Conservation (phyloP, 2,797 vertebrate genomes). For the Parauchenoglanis punctatus region DNA sequence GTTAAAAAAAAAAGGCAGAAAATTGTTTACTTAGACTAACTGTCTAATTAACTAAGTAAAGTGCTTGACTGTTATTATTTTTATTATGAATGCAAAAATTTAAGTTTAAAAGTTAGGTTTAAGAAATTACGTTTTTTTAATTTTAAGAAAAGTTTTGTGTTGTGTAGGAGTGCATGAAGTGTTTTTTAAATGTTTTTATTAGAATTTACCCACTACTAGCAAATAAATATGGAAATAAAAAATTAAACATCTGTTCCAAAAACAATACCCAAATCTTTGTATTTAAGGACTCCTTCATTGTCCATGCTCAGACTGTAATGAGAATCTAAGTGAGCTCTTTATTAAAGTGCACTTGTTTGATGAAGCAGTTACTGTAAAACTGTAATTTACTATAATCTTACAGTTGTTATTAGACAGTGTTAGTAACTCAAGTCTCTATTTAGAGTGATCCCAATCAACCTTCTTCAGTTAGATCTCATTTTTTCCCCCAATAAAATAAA, state of each 20-base stretch:
- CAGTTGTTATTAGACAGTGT: background rate
- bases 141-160: background rate
- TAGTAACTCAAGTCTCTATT: background rate
- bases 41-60: background rate
- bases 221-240: background rate
- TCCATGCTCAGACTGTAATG: background rate
- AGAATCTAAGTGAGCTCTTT: background rate
- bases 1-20: background rate
- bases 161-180: background rate
- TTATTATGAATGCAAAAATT: background rate
- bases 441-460: no score
- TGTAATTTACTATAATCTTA: background rate
- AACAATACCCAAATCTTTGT: background rate
- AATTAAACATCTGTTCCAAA: background rate
- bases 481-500: background rate
- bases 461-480: no score
- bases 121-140: background rate
- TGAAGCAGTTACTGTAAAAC: background rate
- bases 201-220: background rate
- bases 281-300: background rate
- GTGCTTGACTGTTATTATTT: no score
- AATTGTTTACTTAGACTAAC: background rate
- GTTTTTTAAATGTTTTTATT: background rate
- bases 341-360: background rate
- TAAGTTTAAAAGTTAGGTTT: no score